Base-by-base conservation (phyloP, 2,888 invertebrate species). In the Dolomedes plantarius region DNA sequence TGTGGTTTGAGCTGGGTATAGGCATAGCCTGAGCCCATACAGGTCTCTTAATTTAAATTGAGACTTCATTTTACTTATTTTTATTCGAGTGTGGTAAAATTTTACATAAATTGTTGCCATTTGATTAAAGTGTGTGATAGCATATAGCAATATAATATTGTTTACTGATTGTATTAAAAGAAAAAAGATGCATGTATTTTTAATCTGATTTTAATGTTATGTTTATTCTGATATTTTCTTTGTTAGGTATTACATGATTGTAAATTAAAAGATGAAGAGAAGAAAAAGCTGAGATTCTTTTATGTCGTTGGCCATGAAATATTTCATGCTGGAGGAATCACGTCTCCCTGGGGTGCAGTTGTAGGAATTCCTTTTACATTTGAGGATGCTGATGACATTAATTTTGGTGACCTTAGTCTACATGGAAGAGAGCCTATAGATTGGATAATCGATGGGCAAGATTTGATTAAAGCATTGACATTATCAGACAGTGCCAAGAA, bases 291-390 rank as follows among this genome's bases (percentile, higher is more conserved):
- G 64, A 92, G 93, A 87, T 94, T 95, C 0, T 96, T 96, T 90
- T 93, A 93, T 88, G 94, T 94, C 1, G 93, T 93, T 92, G 96
- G 96, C 28, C 95, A 94, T 91, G 95, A 96, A 90, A 90, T 95
- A 39, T 94, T 94, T 90, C 93, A 94, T 91, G 94, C 94, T 62
- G 97, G 96, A 90, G 91, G 92, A 0, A 88, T 91, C 0, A 90
- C 89, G 62, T 91, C 92, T 36, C 91, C 89, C 74, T 94, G 91
- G 91, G 96, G 96, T 16, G 94, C 93, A 23, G 91, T 93, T 50
- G 90, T 97, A 88, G 97, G 96, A 3, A 92, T 97, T 65, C 97
- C 97, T 19, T 92, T 93, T 0, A 95, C 94, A 90, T 96, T 94
- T 90, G 77, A 76, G 36, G 64, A 71, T 7, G 2, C 36, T 7